Conservation (phyloP, 2,797 vertebrate genomes). For the Kryptopterus vitreolus region DNA sequence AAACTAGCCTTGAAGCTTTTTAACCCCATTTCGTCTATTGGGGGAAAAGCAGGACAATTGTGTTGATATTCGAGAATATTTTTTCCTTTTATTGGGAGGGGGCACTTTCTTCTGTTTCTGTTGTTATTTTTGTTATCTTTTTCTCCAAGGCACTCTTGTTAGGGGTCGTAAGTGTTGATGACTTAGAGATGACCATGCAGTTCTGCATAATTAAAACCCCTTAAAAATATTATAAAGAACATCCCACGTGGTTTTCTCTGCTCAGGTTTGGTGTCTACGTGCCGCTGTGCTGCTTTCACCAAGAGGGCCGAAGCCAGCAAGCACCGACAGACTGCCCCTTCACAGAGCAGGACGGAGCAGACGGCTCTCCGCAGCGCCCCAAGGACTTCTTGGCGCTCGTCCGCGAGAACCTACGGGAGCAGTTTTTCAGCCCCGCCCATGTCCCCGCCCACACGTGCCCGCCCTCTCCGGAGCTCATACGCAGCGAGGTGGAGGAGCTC, state of each 20-base stretch:
- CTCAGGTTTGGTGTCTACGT: conserved; percentile 95
- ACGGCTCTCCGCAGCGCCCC: conserved; percentile 82
- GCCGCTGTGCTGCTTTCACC: conserved; percentile 97
- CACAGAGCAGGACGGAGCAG: conserved; percentile 82
- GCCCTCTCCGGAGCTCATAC: conserved; percentile 90
- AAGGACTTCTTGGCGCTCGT: conserved; percentile 91
- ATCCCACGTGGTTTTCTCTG: neutral
- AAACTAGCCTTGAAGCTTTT: no score
- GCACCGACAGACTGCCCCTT: conserved; percentile 82
- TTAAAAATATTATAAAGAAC: no score
- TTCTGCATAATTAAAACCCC: neutral
- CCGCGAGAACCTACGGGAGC: conserved; percentile 90
- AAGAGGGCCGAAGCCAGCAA: conserved; percentile 84
- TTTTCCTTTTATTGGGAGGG: no score
- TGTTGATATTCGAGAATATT: no score
- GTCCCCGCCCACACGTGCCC: conserved; percentile 94
- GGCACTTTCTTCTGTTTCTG: no score
- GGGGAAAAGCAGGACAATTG: no score
- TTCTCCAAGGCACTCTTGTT: no score
- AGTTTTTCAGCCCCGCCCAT: conserved; percentile 85
- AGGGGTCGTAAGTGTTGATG: neutral
- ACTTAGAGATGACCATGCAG: neutral
- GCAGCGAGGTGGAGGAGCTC: conserved; percentile 94
- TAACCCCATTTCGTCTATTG: no score
- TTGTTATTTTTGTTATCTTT: no score